These are phyloP conservation scores for Tetranychus piercei DNA, from an alignment of 2,888 invertebrate genomes.

Conservation along the genomic window DNA sequence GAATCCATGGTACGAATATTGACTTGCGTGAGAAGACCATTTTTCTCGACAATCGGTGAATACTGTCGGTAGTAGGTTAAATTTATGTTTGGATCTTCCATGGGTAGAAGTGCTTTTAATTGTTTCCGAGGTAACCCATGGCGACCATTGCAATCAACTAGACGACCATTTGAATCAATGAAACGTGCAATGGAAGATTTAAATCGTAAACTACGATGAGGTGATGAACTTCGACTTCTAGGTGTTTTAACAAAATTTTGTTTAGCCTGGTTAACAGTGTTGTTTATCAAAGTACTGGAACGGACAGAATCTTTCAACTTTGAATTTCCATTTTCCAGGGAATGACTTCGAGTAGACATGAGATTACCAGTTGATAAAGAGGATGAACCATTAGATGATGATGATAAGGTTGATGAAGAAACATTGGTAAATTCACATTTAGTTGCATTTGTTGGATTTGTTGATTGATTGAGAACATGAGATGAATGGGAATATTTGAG, in stretches of 20 bases:
- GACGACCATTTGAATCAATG: neutral
- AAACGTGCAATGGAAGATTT: neutral
- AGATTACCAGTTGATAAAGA: neutral
- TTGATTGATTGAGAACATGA: neutral
- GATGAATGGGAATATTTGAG: neutral
- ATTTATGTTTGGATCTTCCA: neutral
- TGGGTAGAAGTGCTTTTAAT: neutral
- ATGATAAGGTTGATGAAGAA: neutral
- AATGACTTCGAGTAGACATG: neutral
- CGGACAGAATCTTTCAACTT: neutral
- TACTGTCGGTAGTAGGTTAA: neutral
- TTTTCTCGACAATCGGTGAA: neutral
- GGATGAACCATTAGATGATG: neutral
- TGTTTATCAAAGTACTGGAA: neutral
- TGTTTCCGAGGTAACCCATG: slow-evolving; percentile 7
- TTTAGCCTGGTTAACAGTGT: neutral
- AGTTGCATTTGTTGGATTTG: neutral
- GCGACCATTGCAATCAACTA: neutral
- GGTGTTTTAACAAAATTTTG: neutral
- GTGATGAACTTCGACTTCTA: slow-evolving; percentile 12
- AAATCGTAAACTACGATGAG: slow-evolving; percentile 1
- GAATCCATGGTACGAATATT: neutral
- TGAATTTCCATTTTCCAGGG: neutral
- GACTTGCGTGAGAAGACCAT: neutral
- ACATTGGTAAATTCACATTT: neutral